Percentiles rank a stretch among this genome's conserved stretches.
These are phyloP conservation scores for Mormoops blainvillei DNA, from an alignment of 2,113 vertebrate species.

Conservation along the genomic window DNA sequence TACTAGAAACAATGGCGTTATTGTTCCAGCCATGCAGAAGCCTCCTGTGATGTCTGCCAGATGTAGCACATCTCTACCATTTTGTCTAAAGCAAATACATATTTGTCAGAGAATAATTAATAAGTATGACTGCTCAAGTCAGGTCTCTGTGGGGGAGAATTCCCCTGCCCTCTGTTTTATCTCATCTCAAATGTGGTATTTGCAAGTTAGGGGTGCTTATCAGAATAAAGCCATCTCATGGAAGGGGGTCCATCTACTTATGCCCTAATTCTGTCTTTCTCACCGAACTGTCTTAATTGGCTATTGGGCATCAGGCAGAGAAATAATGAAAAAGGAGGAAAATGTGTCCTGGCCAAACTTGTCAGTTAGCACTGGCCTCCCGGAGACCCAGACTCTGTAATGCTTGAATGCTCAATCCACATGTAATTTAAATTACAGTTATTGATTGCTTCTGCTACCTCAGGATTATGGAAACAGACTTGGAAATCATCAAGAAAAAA, in stretches of 20 bases:
- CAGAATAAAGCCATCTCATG: not conserved
- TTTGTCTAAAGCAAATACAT: not conserved
- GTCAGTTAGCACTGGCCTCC: not conserved
- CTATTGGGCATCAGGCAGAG: not conserved
- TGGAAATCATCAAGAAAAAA: slow-evolving; percentile 45
- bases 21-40: not conserved
- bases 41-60: slow-evolving; percentile 18
- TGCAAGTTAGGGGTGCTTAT: not conserved
- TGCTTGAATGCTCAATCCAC: not conserved
- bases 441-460: slow-evolving; percentile 67
- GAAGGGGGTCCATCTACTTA: not conserved
- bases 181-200: not conserved
- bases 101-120: slow-evolving; percentile 30
- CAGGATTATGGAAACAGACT: slow-evolving; percentile 57
- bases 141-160: not conserved
- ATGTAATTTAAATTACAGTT: slow-evolving; percentile 54
- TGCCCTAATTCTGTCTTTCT: slow-evolving; percentile 1
- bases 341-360: not conserved
- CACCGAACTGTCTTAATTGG: not conserved
- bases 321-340: not conserved
- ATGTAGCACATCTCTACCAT: not conserved
- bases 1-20: not conserved
- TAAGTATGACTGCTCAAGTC: not conserved
- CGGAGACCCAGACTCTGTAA: not conserved
- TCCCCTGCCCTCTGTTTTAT: not conserved